These are phyloP conservation scores for Leguminivora glycinivorella DNA, from an alignment of 1,140 invertebrate genomes.

Conservation along the genomic window DNA sequence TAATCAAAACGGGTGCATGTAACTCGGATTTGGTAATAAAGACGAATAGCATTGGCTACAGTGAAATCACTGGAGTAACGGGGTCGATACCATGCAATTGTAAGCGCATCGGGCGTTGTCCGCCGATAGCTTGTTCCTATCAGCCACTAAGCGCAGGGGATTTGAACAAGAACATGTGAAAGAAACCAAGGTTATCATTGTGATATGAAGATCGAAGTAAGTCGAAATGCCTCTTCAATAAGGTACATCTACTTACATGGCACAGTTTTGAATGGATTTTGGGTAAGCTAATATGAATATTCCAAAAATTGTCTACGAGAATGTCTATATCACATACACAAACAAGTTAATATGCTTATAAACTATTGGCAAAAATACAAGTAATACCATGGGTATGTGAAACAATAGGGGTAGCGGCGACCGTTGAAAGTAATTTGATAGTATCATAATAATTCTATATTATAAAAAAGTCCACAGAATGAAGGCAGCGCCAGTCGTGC, in stretches of 20 bases:
- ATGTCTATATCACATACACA: no score
- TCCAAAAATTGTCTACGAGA: no score
- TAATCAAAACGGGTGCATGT: conserved; percentile 1
- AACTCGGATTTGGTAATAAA: conserved; percentile 25
- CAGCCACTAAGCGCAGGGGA: not conserved
- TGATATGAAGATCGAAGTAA: not conserved
- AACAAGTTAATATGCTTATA: not conserved
- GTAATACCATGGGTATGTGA: no score
- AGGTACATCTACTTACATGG: not conserved
- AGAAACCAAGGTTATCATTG: not conserved
- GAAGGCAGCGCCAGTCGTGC: no score
- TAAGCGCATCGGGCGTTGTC: conserved; percentile 48
- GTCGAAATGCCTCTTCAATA: not conserved
- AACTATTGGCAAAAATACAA: no score
- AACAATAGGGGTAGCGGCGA: no score
- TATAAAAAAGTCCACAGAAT: no score
- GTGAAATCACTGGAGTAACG: conserved; percentile 47
- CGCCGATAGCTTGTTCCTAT: conserved; percentile 37
- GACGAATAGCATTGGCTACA: conserved; percentile 22
- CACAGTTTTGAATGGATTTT: no score
- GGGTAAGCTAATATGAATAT: no score
- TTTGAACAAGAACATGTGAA: not conserved
- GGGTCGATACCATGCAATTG: conserved; percentile 65
- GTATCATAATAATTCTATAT: no score
- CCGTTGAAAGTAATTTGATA: no score